A percentile compares a stretch with the other conserved stretches of the same genome.
Conservation (phyloP, 2,888 invertebrate genomes). For the Adineta ricciae region DNA sequence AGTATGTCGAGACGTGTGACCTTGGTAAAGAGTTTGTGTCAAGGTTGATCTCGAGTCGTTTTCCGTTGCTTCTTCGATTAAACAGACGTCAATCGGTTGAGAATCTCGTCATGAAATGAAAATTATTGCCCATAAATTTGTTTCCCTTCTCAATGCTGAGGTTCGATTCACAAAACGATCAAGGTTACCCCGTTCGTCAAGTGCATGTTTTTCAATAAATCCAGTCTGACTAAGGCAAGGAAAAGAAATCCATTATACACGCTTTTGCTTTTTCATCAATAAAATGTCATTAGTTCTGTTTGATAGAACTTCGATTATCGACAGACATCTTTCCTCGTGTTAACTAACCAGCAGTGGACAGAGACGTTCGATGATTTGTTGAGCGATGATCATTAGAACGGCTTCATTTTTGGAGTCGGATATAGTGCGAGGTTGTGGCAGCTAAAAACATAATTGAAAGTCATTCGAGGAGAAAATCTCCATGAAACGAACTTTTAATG, state of each 20-base stretch:
- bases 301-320: too few relatives aligned
- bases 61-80: not conserved
- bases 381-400: not conserved
- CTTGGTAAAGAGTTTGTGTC: not conserved
- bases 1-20: not conserved
- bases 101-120: too few relatives aligned
- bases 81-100: not conserved
- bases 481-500: not conserved
- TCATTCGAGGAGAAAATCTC: too few relatives aligned
- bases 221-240: not conserved
- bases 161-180: not conserved
- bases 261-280: not conserved
- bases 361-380: not conserved
- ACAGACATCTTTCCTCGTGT: too few relatives aligned
- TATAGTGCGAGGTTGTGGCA: not conserved
- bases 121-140: too few relatives aligned
- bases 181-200: not conserved
- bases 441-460: not conserved
- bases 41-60: not conserved
- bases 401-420: not conserved
- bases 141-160: not conserved
- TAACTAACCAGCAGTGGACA: not conserved
- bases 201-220: not conserved
- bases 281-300: not conserved
- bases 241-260: not conserved